Evolutionary conservation across 2,113 vertebrate genomes (phyloP).

Genomic region (Asarcornis scutulata): DNA sequence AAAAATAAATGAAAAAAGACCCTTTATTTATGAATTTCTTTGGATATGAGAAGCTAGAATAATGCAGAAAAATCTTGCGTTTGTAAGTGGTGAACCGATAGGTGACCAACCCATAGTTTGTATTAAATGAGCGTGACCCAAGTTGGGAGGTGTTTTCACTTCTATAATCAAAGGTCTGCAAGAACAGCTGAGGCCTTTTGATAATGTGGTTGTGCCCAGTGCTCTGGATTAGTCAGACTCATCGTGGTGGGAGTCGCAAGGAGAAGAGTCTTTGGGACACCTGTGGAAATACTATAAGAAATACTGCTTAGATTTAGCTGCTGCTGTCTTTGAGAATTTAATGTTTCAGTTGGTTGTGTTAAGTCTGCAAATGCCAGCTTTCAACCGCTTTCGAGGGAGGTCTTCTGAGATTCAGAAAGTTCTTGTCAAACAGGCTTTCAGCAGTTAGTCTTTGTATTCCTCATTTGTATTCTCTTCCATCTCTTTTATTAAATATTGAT

Average conservation of each 20-base stretch:
- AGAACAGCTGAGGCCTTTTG: rapidly evolving
- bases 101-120: not conserved
- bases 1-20: not conserved
- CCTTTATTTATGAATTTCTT: not conserved
- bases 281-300: not conserved
- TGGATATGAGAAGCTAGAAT: not conserved
- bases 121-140: not conserved
- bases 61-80: not conserved
- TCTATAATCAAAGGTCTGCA: not conserved
- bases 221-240: not conserved
- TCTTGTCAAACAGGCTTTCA: not conserved
- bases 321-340: not conserved
- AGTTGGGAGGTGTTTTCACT: not conserved
- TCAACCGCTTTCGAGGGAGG: not conserved
- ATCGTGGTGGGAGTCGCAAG: not conserved
- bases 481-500: not conserved
- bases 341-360: not conserved
- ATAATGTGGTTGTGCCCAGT: not conserved
- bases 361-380: not conserved
- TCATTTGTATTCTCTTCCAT: not conserved
- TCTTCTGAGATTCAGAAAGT: not conserved
- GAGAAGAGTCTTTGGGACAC: not conserved
- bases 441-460: not conserved
- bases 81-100: not conserved
- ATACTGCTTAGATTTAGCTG: not conserved